These are phyloP conservation scores for Varanus salvator DNA, from an alignment of 2,113 vertebrate genomes.

Conservation along the genomic window DNA sequence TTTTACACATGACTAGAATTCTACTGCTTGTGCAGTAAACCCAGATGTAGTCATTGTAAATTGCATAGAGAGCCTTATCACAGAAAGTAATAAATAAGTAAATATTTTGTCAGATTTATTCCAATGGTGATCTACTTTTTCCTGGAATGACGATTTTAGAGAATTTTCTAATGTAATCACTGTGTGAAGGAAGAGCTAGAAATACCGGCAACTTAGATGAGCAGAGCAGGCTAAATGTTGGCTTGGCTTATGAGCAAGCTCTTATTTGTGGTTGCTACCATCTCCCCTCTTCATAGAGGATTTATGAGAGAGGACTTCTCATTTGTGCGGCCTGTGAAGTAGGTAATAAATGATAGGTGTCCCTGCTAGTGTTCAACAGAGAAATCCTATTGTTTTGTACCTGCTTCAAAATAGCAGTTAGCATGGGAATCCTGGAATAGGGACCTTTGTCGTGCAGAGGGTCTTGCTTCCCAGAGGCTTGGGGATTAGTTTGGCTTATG, in stretches of 20 bases:
- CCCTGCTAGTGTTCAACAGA: background rate
- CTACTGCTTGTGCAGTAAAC: conserved; percentile 7
- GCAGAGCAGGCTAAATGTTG: background rate
- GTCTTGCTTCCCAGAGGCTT: background rate
- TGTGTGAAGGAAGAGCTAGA: conserved; percentile 24
- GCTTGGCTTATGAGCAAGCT: background rate
- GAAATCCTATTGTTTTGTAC: background rate
- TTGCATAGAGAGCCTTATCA: too few species aligned
- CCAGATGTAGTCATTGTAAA: conserved; percentile 25
- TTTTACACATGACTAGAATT: background rate
- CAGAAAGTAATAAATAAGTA: too few species aligned
- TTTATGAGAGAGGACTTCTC: background rate
- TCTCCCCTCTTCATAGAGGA: background rate
- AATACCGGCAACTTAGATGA: background rate
- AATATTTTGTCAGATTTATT: conserved; percentile 45
- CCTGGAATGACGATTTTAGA: conserved; percentile 56
- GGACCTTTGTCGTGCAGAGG: background rate
- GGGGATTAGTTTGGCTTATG: background rate
- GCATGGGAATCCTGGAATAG: background rate
- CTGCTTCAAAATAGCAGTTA: background rate
- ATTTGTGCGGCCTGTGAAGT: background rate
- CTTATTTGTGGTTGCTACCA: background rate
- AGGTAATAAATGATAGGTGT: background rate
- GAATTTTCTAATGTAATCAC: conserved; percentile 51
- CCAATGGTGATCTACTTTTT: conserved; percentile 38